Evolutionary conservation across 2,888 invertebrate species (phyloP).

Genomic region (Platycheirus rosarum): DNA sequence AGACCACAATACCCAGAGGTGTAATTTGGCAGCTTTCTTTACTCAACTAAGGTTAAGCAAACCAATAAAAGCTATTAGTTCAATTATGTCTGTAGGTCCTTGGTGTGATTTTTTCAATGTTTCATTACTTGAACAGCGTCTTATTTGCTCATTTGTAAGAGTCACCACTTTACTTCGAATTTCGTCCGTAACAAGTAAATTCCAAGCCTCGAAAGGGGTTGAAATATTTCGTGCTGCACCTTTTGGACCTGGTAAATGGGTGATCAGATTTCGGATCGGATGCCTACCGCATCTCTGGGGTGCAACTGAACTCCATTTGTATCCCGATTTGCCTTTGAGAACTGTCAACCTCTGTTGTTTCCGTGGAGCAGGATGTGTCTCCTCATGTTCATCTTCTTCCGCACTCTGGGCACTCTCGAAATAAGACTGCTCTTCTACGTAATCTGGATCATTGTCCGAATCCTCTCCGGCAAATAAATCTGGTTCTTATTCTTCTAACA

Average conservation of each 20-base stretch:
- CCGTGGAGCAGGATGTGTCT: conserved; percentile 14
- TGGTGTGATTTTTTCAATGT: conserved; percentile 12
- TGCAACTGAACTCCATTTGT: no score
- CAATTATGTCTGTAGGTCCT: conserved; percentile 27
- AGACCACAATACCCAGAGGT: no score
- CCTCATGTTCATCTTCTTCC: conserved; percentile 9
- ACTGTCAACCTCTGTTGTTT: conserved; percentile 14
- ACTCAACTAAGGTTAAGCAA: conserved; percentile 31
- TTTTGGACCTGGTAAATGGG: conserved; percentile 19
- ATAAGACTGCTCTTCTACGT: no score
- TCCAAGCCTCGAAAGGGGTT: no score
- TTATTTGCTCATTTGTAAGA: conserved; percentile 33
- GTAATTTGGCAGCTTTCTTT: conserved; percentile 47
- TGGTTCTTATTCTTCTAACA: no score
- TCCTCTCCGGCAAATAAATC: no score
- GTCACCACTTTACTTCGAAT: conserved; percentile 29
- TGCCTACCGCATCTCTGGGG: conserved; percentile 33
- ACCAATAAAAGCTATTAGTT: conserved; percentile 39
- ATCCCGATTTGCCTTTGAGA: conserved; percentile 24
- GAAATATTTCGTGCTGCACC: conserved; percentile 25
- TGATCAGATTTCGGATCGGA: conserved; percentile 24
- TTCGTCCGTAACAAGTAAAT: conserved; percentile 36
- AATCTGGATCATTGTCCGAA: no score
- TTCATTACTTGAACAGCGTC: conserved; percentile 21
- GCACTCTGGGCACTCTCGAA: no score